Evolutionary conservation across 2,888 invertebrate species (phyloP), one percentile per base, ranked within the genome.

Genomic region (Ennomos erosarius): DNA sequence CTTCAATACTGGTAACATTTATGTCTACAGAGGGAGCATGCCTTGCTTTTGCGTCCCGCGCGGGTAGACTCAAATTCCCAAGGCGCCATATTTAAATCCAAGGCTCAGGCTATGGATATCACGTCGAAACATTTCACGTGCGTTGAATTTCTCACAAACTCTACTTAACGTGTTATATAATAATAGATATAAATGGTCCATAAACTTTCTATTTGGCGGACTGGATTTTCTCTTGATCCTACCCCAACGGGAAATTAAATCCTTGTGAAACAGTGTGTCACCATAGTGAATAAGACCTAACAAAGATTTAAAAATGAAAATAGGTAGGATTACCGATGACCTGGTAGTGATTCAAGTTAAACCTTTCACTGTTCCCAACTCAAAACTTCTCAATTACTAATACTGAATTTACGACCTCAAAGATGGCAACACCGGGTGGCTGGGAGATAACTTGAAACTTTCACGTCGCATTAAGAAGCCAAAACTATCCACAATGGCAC

Each of bases 401-500:
- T 44, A 46, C 12, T 13, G 12, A 45, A 39, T 45, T 49, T 39
- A 54, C 38, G 47, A 51, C 47, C 54, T 64, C 55, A 66, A 57
- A 67, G 59, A 54, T 40, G 13, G 53, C 40, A 16, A 56, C 49
- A 51, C 59, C 65, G 59, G 67, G 64, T 67, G 68, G 64, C 67
- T 61, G 64, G 54, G 62, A 74, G 74, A 78, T 78, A 75, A 78
- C 76, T 80, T 74, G 63, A 62, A 73, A 80, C 73, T 77, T 79
- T 75, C 71, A 68, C 72, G 73, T 73, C 76, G 73, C 78, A 78
- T 80, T 81, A 78, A 75, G 75, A 76, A 74, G 75, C 75, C 73
- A 70, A 76, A 84, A 81, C 84, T 82, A 82, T 82, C 75, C 77
- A 51, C 63, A 70, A 56, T 63, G 74, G 75, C 72, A 70, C 79